Conservation (phyloP, 2,888 invertebrate genomes). For the Nemurella pictetii region DNA sequence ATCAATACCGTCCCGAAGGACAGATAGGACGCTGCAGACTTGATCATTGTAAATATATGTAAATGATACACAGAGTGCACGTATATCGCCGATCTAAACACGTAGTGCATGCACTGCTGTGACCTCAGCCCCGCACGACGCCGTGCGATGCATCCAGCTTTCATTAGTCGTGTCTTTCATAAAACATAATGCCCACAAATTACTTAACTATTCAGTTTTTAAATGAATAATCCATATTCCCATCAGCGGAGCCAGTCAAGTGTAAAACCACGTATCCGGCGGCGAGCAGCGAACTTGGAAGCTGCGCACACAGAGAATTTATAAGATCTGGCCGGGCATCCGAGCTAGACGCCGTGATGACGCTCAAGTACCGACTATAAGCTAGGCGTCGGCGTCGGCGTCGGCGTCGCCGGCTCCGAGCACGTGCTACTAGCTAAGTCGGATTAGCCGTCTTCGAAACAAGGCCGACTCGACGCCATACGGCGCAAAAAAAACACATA, state of each 20-base stretch:
- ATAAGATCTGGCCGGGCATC: not conserved
- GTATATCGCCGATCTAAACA: not conserved
- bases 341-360: no score
- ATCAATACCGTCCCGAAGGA: not conserved
- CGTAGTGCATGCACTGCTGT: not conserved
- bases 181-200: not conserved
- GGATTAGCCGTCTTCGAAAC: not conserved
- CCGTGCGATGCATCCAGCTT: not conserved
- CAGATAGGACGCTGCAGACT: not conserved
- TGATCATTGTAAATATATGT: not conserved
- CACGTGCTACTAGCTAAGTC: not conserved
- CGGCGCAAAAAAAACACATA: not conserved
- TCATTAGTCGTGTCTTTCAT: not conserved
- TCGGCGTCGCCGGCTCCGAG: not conserved
- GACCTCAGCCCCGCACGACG: no score
- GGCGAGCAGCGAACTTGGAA: not conserved
- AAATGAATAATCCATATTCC: not conserved
- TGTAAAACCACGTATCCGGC: not conserved
- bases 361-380: not conserved
- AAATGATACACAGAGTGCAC: not conserved
- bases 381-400: not conserved
- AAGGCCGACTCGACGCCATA: not conserved
- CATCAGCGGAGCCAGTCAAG: not conserved
- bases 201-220: not conserved
- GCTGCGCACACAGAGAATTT: not conserved